A percentile compares a stretch with the other conserved stretches of the same genome.
Conservation (phyloP, 1,140 invertebrate species). For the Vanessa atalanta region DNA sequence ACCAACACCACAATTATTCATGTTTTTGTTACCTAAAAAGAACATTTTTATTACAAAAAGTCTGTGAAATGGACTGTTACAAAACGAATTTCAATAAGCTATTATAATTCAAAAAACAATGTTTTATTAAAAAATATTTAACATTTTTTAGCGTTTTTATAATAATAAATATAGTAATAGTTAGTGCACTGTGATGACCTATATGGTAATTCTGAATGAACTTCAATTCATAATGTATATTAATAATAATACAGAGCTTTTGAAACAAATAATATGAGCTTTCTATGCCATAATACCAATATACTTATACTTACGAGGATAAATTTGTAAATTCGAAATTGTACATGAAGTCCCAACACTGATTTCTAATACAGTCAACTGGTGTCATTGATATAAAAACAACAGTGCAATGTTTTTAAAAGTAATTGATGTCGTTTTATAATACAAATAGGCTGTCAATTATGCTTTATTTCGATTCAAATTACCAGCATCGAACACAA, state of each 20-base stretch:
- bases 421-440: slow-evolving; percentile 44
- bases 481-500: slow-evolving; percentile 57
- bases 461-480: slow-evolving; percentile 61
- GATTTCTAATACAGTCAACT: slow-evolving; percentile 55
- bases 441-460: slow-evolving; percentile 45
- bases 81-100: neutral
- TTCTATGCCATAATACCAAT: neutral
- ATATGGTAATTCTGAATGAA: slow-evolving; percentile 36
- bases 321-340: slow-evolving; percentile 56
- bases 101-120: neutral
- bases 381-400: slow-evolving; percentile 53
- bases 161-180: slow-evolving; percentile 28
- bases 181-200: slow-evolving; percentile 24
- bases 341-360: slow-evolving; percentile 49
- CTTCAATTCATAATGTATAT: neutral
- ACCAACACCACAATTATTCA: slow-evolving; percentile 70
- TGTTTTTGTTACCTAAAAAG: slow-evolving; percentile 42
- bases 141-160: neutral
- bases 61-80: neutral
- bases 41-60: slow-evolving; percentile 10
- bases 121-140: slow-evolving; percentile 10
- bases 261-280: slow-evolving; percentile 26
- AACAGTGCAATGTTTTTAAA: slow-evolving; percentile 43
- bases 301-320: slow-evolving; percentile 50
- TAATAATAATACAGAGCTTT: slow-evolving; percentile 5